A percentile compares a stretch with the other conserved stretches of the same genome.
Conservation (phyloP, 2,113 vertebrate species). For the Narcine bancroftii region DNA sequence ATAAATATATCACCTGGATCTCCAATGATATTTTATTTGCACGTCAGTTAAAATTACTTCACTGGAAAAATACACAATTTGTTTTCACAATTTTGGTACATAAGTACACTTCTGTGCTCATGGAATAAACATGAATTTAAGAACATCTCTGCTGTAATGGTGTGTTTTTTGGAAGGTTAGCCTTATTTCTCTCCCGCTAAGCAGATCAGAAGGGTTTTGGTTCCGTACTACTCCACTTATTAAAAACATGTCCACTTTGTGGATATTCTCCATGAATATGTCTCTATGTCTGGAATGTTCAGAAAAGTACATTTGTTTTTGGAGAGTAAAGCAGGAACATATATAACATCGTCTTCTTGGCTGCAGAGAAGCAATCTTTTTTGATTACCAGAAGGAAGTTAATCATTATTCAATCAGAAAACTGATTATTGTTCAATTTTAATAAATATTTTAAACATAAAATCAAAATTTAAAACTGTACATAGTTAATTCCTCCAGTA, state of each 20-base stretch:
- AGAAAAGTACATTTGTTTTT: not conserved
- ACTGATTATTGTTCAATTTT: not conserved
- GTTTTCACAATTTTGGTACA: not conserved
- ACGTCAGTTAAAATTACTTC: not conserved
- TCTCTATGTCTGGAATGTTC: not conserved
- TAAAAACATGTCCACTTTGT: not conserved
- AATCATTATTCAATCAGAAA: not conserved
- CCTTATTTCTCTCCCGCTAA: not conserved
- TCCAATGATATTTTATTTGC: not conserved
- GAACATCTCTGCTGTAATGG: not conserved
- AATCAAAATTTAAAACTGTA: not conserved
- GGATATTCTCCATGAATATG: not conserved
- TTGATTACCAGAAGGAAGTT: not conserved
- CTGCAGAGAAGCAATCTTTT: not conserved
- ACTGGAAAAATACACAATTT: not conserved
- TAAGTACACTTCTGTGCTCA: not conserved
- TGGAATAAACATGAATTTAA: not conserved
- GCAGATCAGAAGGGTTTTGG: not conserved
- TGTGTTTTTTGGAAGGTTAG: not conserved
- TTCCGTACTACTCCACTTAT: not conserved
- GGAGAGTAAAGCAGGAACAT: not conserved
- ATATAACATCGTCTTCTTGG: not conserved
- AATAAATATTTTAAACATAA: not conserved
- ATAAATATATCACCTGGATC: not conserved
- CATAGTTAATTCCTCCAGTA: not conserved